Base-by-base conservation (phyloP, 2,797 vertebrate genomes). In the Natrix natrix region DNA sequence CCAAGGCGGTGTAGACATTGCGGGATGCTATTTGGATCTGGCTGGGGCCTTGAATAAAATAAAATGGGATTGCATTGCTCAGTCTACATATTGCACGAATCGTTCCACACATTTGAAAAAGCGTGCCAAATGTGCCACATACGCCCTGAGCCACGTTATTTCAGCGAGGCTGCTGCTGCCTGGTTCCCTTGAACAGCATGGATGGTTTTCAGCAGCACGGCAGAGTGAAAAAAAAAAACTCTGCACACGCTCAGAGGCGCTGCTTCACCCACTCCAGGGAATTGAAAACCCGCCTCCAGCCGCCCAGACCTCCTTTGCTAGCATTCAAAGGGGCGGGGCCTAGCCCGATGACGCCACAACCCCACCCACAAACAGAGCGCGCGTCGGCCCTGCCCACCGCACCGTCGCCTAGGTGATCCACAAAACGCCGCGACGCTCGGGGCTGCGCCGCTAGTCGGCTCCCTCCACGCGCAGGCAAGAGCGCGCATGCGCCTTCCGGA, bases 251-350 rank as follows among this genome's bases (percentile, higher is more conserved):
- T 86, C 74, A 91, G 56, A 86, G 16, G 6, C 24, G 8, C 37
- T 8, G 3, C 3, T 12, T 26, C 7, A 1, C 28, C 6, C 32
- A 48, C 11, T 22, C 4, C 16, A 0, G 22, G 32, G 1, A 26
- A 48, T 6, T 28, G 55, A 17, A 17, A 17, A 28, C 0, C 4
- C 8, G 5, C 20, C 4, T 24, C 6, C 17, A 16, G 5, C 2
- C 14, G 20, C 22, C 37, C 37, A 43, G 20, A 5, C 20, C 74
- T 4, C 10, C 74, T 83, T 83, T 12, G 4, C 20, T 12, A 24
- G 37, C 37, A 12, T 74, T 17, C 16, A 37, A 37, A 8, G 37
- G 20, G 74, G 74, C 37, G 37, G 20, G 20, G 74, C 37, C 37
- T 12, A 24, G 20, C 10, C 37, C 10, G 37, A 83, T 83, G 74